Evolutionary conservation across 2,797 vertebrate genomes (phyloP).

Genomic region (Thamnophis elegans): DNA sequence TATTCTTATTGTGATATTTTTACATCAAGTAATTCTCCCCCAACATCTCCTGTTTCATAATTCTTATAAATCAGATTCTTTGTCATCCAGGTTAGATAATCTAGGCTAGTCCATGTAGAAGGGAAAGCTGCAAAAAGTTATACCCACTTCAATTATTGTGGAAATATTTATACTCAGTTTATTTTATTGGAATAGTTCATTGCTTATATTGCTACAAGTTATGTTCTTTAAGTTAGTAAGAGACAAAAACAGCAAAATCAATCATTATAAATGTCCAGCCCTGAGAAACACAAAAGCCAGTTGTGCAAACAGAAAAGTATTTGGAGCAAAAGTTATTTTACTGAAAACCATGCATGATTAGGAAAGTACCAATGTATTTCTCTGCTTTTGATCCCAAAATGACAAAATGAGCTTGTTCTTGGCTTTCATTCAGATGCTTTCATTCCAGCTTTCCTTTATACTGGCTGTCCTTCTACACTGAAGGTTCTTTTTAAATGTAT

Average conservation of each 20-base stretch:
- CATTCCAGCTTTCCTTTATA: constrained; percentile 32
- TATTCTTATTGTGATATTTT: neutral
- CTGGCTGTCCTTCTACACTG: constrained; percentile 26
- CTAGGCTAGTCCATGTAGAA: neutral
- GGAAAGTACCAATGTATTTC: constrained; percentile 21
- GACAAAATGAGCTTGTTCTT: constrained; percentile 31
- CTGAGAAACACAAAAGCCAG: constrained; percentile 18
- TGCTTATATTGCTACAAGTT: neutral
- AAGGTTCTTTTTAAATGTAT: constrained; percentile 34
- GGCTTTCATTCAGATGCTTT: constrained; percentile 23
- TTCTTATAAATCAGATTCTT: neutral
- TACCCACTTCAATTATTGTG: neutral
- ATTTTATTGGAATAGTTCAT: constrained; percentile 21
- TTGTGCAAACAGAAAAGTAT: constrained; percentile 37
- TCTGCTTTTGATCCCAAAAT: constrained; percentile 32
- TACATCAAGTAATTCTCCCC: neutral
- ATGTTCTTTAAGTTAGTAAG: constrained; percentile 11
- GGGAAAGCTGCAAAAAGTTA: neutral
- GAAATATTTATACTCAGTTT: constrained; percentile 14
- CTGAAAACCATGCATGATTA: constrained; percentile 36
- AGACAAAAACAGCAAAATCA: constrained; percentile 32
- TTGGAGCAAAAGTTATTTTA: constrained; percentile 31
- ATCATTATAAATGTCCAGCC: constrained; percentile 25
- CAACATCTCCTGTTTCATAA: neutral
- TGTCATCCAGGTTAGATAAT: neutral